Evolutionary conservation across 2,113 vertebrate species (phyloP).

Genomic region (Pagrus major): DNA sequence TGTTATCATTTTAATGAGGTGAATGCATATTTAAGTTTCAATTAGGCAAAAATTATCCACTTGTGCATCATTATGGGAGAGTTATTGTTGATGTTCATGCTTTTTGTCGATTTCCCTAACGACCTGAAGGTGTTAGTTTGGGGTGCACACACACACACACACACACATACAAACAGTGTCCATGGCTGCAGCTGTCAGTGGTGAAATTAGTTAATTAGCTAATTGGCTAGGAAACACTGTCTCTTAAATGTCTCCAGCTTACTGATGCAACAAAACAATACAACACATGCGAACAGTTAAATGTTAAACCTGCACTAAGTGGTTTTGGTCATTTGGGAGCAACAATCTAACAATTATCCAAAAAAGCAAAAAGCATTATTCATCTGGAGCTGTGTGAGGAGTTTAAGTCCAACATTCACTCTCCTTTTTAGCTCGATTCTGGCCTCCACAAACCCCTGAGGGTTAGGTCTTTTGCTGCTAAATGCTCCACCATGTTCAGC

Average conservation of each 20-base stretch:
- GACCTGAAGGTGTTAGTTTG: constrained; percentile 16
- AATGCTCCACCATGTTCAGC: no score
- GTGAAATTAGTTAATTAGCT: no score
- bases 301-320: neutral
- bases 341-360: no score
- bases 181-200: neutral
- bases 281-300: neutral
- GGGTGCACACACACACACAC: neutral
- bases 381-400: no score
- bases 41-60: constrained; percentile 13
- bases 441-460: no score
- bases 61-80: neutral
- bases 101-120: constrained; percentile 24
- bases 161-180: no score
- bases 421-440: no score
- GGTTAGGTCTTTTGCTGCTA: no score
- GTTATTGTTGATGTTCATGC: constrained; percentile 21
- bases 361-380: no score
- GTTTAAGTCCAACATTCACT: no score
- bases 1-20: constrained; percentile 30
- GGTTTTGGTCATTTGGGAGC: no score
- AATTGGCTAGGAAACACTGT: constrained; percentile 7
- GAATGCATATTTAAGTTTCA: constrained; percentile 7
- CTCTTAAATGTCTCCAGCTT: neutral
- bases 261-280: neutral